A percentile compares a stretch with the other conserved stretches of the same genome.
These are phyloP conservation scores for Julus scandinavius DNA, from an alignment of 2,888 invertebrate genomes.

Conservation along the genomic window DNA sequence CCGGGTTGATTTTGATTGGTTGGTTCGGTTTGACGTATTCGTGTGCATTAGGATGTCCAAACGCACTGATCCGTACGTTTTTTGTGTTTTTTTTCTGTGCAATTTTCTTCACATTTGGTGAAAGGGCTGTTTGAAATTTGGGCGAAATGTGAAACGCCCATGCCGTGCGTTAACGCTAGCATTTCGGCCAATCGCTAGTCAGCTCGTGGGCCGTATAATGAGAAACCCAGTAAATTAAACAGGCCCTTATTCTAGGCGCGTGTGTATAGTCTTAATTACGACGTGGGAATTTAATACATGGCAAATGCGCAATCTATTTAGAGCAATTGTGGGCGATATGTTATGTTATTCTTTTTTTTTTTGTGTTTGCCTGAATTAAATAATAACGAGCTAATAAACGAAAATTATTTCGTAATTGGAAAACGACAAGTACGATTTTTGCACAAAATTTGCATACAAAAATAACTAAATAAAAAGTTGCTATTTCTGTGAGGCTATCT, in stretches of 20 bases:
- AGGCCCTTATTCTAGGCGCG: conserved; percentile 6
- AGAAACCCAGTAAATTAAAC: not conserved
- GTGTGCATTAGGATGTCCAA: not conserved
- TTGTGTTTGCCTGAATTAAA: not conserved
- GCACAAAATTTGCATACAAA: not conserved
- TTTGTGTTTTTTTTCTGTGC: not conserved
- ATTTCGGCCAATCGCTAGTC: not conserved
- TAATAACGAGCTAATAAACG: conserved; percentile 14
- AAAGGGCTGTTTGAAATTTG: not conserved
- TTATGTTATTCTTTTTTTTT: not conserved
- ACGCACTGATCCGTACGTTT: not conserved
- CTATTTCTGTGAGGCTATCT: not conserved
- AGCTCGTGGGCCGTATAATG: conserved; percentile 2
- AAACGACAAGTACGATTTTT: not conserved
- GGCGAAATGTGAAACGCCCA: not conserved
- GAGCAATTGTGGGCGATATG: conserved; percentile 23
- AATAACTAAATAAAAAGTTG: not conserved
- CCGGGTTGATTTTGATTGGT: not conserved
- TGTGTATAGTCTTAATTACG: conserved; percentile 14
- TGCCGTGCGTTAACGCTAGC: not conserved
- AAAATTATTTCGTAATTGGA: conserved; percentile 1
- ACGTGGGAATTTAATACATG: conserved; percentile 30
- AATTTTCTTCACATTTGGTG: not conserved
- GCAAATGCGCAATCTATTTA: not conserved
- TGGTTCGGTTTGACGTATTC: not conserved